These are phyloP conservation scores for Acinonyx jubatus DNA, from an alignment of 2,113 vertebrate genomes.

Conservation along the genomic window DNA sequence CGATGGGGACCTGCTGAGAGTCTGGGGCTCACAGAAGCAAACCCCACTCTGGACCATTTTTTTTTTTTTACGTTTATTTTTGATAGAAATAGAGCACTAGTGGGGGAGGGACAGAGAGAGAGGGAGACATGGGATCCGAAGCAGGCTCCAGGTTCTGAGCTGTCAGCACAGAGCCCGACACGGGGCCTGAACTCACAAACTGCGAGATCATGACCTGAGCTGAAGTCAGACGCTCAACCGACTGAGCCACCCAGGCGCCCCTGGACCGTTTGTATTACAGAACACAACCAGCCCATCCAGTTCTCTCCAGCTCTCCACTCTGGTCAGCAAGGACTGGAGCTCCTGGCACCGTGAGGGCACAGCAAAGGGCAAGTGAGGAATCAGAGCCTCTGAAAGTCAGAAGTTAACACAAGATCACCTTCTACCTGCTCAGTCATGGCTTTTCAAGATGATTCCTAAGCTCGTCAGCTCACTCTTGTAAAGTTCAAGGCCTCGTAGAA, in stretches of 20 bases:
- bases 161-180: too few species aligned
- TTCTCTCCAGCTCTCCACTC: background rate
- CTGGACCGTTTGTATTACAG: rapidly evolving
- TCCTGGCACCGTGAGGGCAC: background rate
- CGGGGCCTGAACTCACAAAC: too few species aligned
- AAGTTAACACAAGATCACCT: background rate
- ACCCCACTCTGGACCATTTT: rapidly evolving
- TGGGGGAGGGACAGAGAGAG: too few species aligned
- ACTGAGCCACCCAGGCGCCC: too few species aligned
- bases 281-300: rapidly evolving
- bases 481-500: background rate
- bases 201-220: too few species aligned
- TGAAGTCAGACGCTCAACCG: too few species aligned
- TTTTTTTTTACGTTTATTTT: too few species aligned
- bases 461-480: background rate
- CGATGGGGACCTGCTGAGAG: background rate
- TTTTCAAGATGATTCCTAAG: too few species aligned
- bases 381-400: background rate
- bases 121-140: too few species aligned
- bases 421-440: background rate
- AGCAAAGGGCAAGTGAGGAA: background rate
- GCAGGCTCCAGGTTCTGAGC: too few species aligned
- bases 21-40: background rate
- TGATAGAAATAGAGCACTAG: too few species aligned
- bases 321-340: background rate